A percentile compares a stretch with the other conserved stretches of the same genome.
Conservation (phyloP, 2,888 invertebrate genomes). For the Lasioglossum zephyrum region DNA sequence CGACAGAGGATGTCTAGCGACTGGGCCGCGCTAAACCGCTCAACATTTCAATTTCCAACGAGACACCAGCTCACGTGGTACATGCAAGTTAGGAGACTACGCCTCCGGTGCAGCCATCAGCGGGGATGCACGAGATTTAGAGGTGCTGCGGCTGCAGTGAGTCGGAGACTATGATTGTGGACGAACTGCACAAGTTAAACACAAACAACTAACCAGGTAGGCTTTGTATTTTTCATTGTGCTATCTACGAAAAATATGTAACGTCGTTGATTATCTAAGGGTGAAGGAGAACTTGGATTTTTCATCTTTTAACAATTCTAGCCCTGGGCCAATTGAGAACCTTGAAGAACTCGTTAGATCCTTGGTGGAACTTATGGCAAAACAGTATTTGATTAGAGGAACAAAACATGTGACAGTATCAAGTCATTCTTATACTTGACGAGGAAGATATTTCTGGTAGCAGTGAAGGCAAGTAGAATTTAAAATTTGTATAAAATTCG, state of each 20-base stretch:
- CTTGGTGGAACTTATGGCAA: not conserved
- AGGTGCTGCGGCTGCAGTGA: conserved; percentile 10
- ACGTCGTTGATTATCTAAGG: not conserved
- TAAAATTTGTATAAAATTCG: too few species aligned
- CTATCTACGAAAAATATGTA: not conserved
- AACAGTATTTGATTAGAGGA: not conserved
- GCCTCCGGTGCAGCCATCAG: conserved; percentile 22
- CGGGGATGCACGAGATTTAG: conserved; percentile 19
- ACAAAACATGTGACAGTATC: not conserved
- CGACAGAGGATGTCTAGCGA: conserved; percentile 70
- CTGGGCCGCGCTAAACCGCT: conserved; percentile 59
- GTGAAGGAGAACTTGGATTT: not conserved
- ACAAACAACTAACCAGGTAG: not conserved
- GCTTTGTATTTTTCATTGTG: not conserved
- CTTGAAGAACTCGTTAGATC: not conserved
- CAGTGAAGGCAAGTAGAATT: too few species aligned
- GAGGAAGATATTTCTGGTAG: not conserved
- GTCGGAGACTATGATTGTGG: not conserved
- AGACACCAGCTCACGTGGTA: conserved; percentile 62
- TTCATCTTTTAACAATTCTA: not conserved
- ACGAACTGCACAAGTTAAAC: not conserved
- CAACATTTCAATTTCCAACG: conserved; percentile 71
- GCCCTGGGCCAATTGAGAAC: not conserved
- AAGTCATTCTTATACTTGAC: too few species aligned
- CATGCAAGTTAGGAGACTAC: conserved; percentile 42